Base-by-base conservation (phyloP, 2,888 invertebrate species). In the Pediacus dermestoides region DNA sequence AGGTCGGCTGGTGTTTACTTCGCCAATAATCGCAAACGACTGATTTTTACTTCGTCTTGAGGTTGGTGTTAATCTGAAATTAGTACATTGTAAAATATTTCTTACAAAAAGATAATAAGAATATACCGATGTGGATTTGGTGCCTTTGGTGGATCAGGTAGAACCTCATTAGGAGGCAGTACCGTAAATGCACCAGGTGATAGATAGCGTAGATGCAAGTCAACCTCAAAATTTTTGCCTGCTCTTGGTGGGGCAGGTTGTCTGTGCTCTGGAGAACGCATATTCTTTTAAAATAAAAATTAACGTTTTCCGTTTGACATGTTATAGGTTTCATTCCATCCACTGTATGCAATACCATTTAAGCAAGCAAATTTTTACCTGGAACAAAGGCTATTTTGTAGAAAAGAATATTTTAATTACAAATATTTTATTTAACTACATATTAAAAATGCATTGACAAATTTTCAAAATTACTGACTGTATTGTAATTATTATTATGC, bases 21-120 rank as follows among this genome's bases (percentile, higher is more conserved):
- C 70, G 4, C 68, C 68, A 38, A 70, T 65, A 33, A 70, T 68
- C 2, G 70, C 60, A 44, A 70, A 70, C 1, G 70, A 57, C 44
- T 65, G 64, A 39, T 68, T 65, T 36, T 61, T 63, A 33, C 60
- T 56, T 22, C 67, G 46, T 45, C 57, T 57, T 9, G 60, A 41
- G 4, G 57, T 55, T 25, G 66, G 66, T 7, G 64, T 61, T 27
- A 66, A 52, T 44, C 62, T 63, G 48, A n/a, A 43, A 12, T 7
- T n/a, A 16, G 23, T 26, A 3, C 6, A 13, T 34, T 34, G 4
- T 2, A 13, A 34, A 26, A 18, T 36, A 10, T 36, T 25, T n/a
- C 16, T 8, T 4, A 22, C 27, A 15, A 18, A 18, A 18, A 18
- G 6, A 7, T 7, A 6, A 18, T 7, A 18, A 18, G 10, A 26